Conservation (phyloP, 2,113 vertebrate genomes). For the Melanerpes formicivorus region DNA sequence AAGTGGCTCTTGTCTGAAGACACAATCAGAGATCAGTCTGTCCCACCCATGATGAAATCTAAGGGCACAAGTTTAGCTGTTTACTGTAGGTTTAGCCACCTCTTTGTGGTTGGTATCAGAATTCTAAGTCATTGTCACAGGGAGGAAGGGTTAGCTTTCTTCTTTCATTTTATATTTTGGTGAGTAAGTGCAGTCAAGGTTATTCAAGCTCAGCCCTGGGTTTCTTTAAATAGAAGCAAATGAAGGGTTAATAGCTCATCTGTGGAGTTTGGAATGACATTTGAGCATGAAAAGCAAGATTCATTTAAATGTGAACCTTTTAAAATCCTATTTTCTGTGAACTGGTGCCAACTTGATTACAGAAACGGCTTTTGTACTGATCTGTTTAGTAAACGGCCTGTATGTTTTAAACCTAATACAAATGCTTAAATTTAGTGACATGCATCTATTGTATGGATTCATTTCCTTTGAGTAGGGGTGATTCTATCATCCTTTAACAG, state of each 20-base stretch:
- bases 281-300: conserved; percentile 37
- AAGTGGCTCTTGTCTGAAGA: neutral
- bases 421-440: conserved; percentile 34
- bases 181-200: neutral
- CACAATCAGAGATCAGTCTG: neutral
- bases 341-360: conserved; percentile 46
- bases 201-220: neutral
- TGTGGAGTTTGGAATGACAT: conserved; percentile 22
- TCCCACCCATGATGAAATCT: neutral
- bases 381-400: conserved; percentile 52
- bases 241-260: conserved; percentile 43
- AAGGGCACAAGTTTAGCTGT: neutral
- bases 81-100: neutral
- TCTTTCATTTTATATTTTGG: neutral
- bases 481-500: neutral
- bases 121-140: neutral
- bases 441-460: neutral
- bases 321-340: conserved; percentile 59
- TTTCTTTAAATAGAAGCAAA: neutral
- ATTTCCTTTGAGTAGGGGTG: neutral
- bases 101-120: neutral
- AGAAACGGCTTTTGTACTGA: conserved; percentile 45
- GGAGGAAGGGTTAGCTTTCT: neutral
- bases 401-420: conserved; percentile 46
- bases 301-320: conserved; percentile 60